These are phyloP conservation scores for Oxycera nigricornis DNA, from an alignment of 2,888 invertebrate species.

Conservation along the genomic window DNA sequence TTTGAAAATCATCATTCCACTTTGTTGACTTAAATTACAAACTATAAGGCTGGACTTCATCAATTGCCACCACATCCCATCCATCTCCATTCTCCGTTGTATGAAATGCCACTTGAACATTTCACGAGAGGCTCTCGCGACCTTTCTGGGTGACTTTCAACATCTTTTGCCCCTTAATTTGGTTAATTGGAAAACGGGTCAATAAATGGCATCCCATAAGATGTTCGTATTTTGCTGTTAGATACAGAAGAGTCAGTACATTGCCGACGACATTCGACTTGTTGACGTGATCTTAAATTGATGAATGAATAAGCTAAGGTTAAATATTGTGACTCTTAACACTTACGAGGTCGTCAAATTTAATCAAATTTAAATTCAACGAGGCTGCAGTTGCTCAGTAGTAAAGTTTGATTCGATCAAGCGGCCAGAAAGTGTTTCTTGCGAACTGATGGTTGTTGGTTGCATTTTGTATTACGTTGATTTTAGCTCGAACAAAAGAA, in stretches of 20 bases:
- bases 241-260: constrained; percentile 18
- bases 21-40: background rate
- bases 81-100: background rate
- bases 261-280: constrained; percentile 12
- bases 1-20: background rate
- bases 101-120: constrained; percentile 3
- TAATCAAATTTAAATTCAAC: constrained; percentile 48
- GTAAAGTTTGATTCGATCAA: no score
- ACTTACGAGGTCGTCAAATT: constrained; percentile 52
- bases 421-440: no score
- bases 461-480: no score
- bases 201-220: constrained; percentile 55
- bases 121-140: constrained; percentile 7
- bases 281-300: constrained; percentile 42
- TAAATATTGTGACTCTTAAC: constrained; percentile 53
- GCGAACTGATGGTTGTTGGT: no score
- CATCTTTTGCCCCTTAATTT: constrained; percentile 43
- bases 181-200: constrained; percentile 63
- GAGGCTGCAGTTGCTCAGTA: no score
- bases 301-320: constrained; percentile 49
- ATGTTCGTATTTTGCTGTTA: constrained; percentile 28
- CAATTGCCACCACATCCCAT: background rate
- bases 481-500: no score
- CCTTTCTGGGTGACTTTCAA: constrained; percentile 39
- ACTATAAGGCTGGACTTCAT: constrained; percentile 7